Evolutionary conservation across 2,113 vertebrate species (phyloP).

Genomic region (Glaucidium brasilianum): DNA sequence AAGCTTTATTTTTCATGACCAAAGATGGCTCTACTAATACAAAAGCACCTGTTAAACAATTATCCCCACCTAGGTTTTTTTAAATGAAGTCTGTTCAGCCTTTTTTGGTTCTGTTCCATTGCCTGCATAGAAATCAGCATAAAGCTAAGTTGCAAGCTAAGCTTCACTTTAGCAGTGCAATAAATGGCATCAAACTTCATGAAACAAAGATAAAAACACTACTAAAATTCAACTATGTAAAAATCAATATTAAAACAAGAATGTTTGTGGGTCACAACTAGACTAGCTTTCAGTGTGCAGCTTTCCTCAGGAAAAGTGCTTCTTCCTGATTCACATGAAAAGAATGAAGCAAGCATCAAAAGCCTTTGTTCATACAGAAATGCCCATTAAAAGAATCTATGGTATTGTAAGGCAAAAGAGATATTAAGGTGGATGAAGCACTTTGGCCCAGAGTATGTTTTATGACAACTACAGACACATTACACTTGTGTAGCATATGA

Average conservation of each 20-base stretch:
- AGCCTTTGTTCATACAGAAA: slow-evolving; percentile 73
- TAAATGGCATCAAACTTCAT: slow-evolving; percentile 78
- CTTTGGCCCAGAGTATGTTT: slow-evolving; percentile 67
- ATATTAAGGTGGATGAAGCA: slow-evolving; percentile 20
- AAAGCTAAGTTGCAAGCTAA: slow-evolving; percentile 70
- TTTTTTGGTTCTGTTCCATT: slow-evolving; percentile 69
- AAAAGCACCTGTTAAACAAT: slow-evolving; percentile 66
- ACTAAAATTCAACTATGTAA: slow-evolving; percentile 47
- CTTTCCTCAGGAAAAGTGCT: slow-evolving; percentile 62
- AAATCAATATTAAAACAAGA: background rate
- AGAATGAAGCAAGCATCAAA: slow-evolving; percentile 69
- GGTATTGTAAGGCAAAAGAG: slow-evolving; percentile 72
- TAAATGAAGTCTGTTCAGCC: slow-evolving; percentile 75
- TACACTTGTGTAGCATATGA: slow-evolving; percentile 53
- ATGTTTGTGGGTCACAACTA: slow-evolving; percentile 80
- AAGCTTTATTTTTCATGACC: slow-evolving; percentile 71
- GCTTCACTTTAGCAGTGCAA: slow-evolving; percentile 73
- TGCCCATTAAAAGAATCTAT: slow-evolving; percentile 69
- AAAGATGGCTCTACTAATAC: slow-evolving; percentile 72
- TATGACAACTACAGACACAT: background rate
- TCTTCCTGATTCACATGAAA: slow-evolving; percentile 66
- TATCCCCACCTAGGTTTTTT: slow-evolving; percentile 64
- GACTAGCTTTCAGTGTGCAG: slow-evolving; percentile 72
- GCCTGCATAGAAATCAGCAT: slow-evolving; percentile 69
- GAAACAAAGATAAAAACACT: slow-evolving; percentile 61